These are phyloP conservation scores for Harpagoxenus sublaevis DNA, from an alignment of 2,888 invertebrate genomes.

Conservation along the genomic window DNA sequence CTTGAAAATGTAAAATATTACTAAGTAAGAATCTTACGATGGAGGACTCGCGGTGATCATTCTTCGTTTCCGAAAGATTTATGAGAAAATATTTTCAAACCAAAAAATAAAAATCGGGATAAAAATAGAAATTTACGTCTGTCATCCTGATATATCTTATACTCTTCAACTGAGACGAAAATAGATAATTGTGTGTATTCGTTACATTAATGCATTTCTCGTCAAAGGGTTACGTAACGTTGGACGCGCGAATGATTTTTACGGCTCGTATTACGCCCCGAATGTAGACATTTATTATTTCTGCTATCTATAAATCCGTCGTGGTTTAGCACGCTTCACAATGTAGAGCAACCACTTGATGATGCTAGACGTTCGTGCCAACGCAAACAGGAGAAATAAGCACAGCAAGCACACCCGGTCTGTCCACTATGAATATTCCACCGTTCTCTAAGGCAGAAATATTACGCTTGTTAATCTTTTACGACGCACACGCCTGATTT, in stretches of 20 bases:
- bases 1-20: neutral
- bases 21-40: neutral
- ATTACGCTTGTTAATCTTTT: constrained; percentile 15
- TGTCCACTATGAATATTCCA: constrained; percentile 9
- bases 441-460: constrained; percentile 16
- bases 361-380: constrained; percentile 47
- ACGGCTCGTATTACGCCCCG: constrained; percentile 27
- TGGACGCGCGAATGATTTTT: constrained; percentile 13
- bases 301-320: constrained; percentile 40
- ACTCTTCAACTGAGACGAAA: neutral
- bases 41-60: neutral
- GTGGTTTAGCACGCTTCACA: constrained; percentile 24
- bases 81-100: neutral
- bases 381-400: constrained; percentile 52
- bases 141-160: neutral
- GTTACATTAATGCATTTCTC: constrained; percentile 5
- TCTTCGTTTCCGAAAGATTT: neutral
- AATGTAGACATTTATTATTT: constrained; percentile 40
- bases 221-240: constrained; percentile 21
- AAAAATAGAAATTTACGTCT: constrained; percentile 14
- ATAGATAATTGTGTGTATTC: neutral
- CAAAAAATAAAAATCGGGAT: neutral
- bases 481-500: neutral
- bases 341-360: constrained; percentile 56
- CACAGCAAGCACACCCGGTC: constrained; percentile 29